Evolutionary conservation across 1,140 invertebrate genomes (phyloP).

Genomic region (Zaprionus davidi): DNA sequence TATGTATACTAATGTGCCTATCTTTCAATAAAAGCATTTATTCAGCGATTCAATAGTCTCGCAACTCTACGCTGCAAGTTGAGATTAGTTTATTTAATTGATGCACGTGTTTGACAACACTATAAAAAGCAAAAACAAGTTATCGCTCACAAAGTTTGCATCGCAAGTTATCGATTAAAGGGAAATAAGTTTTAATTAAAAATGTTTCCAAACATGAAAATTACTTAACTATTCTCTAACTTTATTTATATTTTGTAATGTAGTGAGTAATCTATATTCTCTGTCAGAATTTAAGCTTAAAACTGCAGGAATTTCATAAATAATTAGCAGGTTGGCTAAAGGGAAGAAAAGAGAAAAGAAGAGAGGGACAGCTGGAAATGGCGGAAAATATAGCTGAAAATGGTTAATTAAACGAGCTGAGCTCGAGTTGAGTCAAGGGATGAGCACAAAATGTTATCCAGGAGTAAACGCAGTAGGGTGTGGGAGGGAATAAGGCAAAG

Average conservation of each 20-base stretch:
- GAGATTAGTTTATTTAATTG: too few species aligned
- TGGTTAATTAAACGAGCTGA: conserved; percentile 22
- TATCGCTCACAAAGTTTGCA: too few species aligned
- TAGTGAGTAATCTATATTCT: too few species aligned
- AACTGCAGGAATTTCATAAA: not conserved
- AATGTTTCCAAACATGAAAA: too few species aligned
- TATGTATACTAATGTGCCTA: too few species aligned
- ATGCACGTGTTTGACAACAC: not conserved
- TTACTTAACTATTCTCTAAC: too few species aligned
- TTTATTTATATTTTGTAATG: not conserved
- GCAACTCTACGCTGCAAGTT: too few species aligned
- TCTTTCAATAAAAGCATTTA: too few species aligned
- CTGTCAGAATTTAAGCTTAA: not conserved
- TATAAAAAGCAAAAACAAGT: not conserved
- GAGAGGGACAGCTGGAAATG: conserved; percentile 19
- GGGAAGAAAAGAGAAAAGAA: not conserved
- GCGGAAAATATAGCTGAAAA: conserved; percentile 21
- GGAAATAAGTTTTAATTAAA: too few species aligned
- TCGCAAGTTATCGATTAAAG: too few species aligned
- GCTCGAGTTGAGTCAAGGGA: not conserved
- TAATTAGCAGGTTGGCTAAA: not conserved
- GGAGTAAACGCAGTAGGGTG: not conserved
- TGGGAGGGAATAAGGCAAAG: not conserved
- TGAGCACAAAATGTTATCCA: conserved; percentile 1
- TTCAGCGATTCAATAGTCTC: too few species aligned